Evolutionary conservation across 2,888 invertebrate species (phyloP).

Genomic region (Andricus curvator): DNA sequence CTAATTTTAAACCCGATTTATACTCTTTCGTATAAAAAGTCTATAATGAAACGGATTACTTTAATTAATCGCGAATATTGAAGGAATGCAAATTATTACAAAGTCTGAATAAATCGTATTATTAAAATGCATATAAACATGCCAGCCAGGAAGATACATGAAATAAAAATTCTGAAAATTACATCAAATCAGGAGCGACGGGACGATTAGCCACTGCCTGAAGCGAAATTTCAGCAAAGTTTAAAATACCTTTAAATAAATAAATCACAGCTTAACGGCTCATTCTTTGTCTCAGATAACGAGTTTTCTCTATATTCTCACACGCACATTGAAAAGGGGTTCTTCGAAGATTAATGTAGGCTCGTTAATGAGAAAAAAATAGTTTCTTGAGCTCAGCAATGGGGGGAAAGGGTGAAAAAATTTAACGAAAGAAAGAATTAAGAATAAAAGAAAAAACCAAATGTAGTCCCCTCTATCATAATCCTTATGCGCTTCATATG

Average conservation of each 20-base stretch:
- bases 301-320: conserved; percentile 60
- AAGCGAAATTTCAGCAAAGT: neutral
- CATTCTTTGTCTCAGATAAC: conserved; percentile 56
- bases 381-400: conserved; percentile 52
- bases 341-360: conserved; percentile 72
- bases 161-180: neutral
- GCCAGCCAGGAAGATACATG: neutral
- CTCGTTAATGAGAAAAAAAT: conserved; percentile 76
- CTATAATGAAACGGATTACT: neutral
- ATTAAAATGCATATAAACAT: neutral
- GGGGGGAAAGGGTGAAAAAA: neutral
- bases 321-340: conserved; percentile 50
- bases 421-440: conserved; percentile 2
- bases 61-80: neutral
- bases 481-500: conserved; percentile 10
- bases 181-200: neutral
- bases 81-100: neutral
- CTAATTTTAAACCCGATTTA: too few species aligned
- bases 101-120: neutral
- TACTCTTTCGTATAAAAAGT: neutral
- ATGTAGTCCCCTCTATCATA: neutral
- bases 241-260: neutral
- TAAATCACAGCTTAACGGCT: neutral
- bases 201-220: neutral
- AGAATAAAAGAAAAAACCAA: neutral